These are phyloP conservation scores for Xanthorhoe spadicearia DNA, from an alignment of 2,888 invertebrate species.

Conservation along the genomic window DNA sequence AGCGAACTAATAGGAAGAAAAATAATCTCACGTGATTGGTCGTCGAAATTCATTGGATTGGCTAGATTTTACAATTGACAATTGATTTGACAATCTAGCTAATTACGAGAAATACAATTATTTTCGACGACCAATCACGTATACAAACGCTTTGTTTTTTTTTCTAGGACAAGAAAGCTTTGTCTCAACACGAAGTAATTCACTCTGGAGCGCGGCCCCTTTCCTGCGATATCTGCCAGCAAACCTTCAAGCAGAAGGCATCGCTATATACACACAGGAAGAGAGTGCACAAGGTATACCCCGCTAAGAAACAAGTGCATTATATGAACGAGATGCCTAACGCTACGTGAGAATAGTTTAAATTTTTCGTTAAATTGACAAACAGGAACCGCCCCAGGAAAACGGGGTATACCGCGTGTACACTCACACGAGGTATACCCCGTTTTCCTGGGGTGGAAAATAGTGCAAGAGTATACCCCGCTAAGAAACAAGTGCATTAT, in stretches of 20 bases:
- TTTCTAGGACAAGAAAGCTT: constrained; percentile 72
- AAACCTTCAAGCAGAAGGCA: constrained; percentile 79
- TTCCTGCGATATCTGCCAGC: constrained; percentile 74
- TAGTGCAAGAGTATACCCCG: constrained; percentile 73
- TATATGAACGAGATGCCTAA: constrained; percentile 59
- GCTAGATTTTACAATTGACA: too few species aligned
- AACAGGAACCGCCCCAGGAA: too few species aligned
- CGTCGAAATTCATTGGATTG: too few species aligned
- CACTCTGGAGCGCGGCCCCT: constrained; percentile 73
- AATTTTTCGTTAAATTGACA: too few species aligned
- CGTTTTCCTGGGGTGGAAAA: too few species aligned
- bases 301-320: constrained; percentile 58
- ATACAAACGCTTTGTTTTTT: not conserved
- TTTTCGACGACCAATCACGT: too few species aligned
- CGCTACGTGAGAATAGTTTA: not conserved
- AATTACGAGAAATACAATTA: too few species aligned
- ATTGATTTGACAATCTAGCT: too few species aligned
- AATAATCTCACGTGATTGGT: too few species aligned
- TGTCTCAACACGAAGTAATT: constrained; percentile 74
- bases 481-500: constrained; percentile 61
- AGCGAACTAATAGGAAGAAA: too few species aligned
- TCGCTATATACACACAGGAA: constrained; percentile 76
- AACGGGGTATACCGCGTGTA: too few species aligned
- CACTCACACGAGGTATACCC: too few species aligned
- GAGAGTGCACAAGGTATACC: constrained; percentile 72